Percentiles rank a stretch among this genome's conserved stretches.
Conservation (phyloP, 2,888 invertebrate species). For the Philereme transversata region DNA sequence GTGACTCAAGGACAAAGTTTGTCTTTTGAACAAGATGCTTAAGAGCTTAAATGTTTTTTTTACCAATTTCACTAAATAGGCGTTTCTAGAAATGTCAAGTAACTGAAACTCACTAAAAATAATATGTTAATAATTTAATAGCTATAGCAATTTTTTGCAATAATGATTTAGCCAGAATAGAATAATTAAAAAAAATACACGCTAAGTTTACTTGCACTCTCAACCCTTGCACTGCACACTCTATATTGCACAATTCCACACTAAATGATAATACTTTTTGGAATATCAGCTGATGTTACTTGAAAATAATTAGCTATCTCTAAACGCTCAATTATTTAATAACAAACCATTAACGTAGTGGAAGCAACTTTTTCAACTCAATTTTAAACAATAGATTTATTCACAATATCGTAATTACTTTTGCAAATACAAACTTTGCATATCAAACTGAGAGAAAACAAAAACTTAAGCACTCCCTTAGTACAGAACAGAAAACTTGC, state of each 20-base stretch:
- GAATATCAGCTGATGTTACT: slow-evolving; percentile 3
- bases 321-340: neutral
- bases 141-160: neutral
- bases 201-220: slow-evolving; percentile 18
- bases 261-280: slow-evolving; percentile 11
- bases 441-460: neutral
- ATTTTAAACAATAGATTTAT: neutral
- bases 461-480: neutral
- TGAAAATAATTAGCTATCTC: neutral
- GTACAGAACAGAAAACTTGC: neutral
- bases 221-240: slow-evolving; percentile 19
- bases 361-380: neutral
- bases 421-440: neutral
- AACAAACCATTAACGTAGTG: neutral
- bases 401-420: neutral
- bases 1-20: slow-evolving; percentile 26
- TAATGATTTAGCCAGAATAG: slow-evolving; percentile 1
- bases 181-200: slow-evolving; percentile 17
- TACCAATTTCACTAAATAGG: slow-evolving; percentile 17
- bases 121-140: neutral
- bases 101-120: neutral
- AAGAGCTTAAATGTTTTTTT: slow-evolving; percentile 23
- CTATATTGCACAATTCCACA: slow-evolving; percentile 15
- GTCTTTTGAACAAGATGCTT: slow-evolving; percentile 24
- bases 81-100: slow-evolving; percentile 12